Percentiles rank a stretch among this genome's conserved stretches.
Conservation (phyloP, 2,888 invertebrate genomes). For the Philereme transversata region DNA sequence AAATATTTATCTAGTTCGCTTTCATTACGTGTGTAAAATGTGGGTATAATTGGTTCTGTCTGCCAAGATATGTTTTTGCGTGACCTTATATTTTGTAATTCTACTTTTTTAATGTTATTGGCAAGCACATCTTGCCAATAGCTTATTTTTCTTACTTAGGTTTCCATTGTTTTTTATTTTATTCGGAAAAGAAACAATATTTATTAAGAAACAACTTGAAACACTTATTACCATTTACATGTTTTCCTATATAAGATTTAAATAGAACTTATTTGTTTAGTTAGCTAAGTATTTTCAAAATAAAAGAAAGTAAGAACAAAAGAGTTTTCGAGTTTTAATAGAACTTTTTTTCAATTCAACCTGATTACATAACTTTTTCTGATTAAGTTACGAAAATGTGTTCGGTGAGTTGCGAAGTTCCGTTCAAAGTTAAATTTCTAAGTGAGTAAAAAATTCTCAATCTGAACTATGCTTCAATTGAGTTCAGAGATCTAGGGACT, state of each 20-base stretch:
- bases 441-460: constrained; percentile 1
- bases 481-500: constrained; percentile 8
- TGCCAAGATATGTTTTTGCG: constrained; percentile 18
- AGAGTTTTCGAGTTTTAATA: constrained; percentile 9
- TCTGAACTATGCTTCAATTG: constrained; percentile 5
- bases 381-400: constrained; percentile 8
- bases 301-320: too few species aligned
- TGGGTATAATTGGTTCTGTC: constrained; percentile 15
- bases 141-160: constrained; percentile 22
- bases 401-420: background rate
- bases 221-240: too few species aligned
- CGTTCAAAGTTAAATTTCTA: background rate
- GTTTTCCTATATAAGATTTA: too few species aligned
- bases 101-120: constrained; percentile 25
- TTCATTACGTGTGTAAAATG: constrained; percentile 13
- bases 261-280: too few species aligned
- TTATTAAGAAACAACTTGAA: too few species aligned
- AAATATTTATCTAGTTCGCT: constrained; percentile 13
- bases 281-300: too few species aligned
- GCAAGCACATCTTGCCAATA: constrained; percentile 12
- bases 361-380: constrained; percentile 20
- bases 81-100: constrained; percentile 21
- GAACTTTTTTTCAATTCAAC: constrained; percentile 20
- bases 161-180: constrained; percentile 10
- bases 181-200: too few species aligned